A percentile compares a stretch with the other conserved stretches of the same genome.
phyloP scores from a whole-genome alignment of 2,888 invertebrate genomes.

The Myopa testacea region DNA sequence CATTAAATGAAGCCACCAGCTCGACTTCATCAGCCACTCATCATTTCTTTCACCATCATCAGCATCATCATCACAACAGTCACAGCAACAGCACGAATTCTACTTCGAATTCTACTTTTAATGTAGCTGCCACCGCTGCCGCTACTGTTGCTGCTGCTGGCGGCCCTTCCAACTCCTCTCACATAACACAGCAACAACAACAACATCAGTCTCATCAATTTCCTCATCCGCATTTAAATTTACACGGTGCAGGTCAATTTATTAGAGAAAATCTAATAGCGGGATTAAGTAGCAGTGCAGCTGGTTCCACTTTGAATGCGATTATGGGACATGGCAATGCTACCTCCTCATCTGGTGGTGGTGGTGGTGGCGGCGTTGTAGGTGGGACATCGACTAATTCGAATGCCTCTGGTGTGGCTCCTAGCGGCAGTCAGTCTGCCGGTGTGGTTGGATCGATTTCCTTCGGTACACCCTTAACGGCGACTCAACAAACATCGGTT shows the following conservation, averaged over 20 bases:
- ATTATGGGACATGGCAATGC: slow-evolving; percentile 57
- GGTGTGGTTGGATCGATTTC: slow-evolving; percentile 61
- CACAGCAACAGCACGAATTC: slow-evolving; percentile 48
- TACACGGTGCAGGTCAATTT: slow-evolving; percentile 62
- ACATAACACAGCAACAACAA: slow-evolving; percentile 33
- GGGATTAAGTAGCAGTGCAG: slow-evolving; percentile 63
- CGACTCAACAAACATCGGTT: slow-evolving; percentile 44
- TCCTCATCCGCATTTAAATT: slow-evolving; percentile 60
- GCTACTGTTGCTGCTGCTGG: slow-evolving; percentile 38
- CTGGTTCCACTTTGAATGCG: slow-evolving; percentile 64
- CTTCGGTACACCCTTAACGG: slow-evolving; percentile 55
- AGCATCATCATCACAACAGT: slow-evolving; percentile 49
- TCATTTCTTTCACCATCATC: slow-evolving; percentile 54
- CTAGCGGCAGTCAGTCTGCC: slow-evolving; percentile 69
- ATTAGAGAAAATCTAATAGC: slow-evolving; percentile 63
- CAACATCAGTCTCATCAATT: slow-evolving; percentile 49
- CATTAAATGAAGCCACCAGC: slow-evolving; percentile 63
- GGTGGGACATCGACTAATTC: slow-evolving; percentile 46
- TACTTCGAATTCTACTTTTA: slow-evolving; percentile 48
- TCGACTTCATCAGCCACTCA: slow-evolving; percentile 52
- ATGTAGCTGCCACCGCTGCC: slow-evolving; percentile 49
- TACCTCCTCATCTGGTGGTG: slow-evolving; percentile 38
- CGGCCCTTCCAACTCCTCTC: slow-evolving; percentile 20
- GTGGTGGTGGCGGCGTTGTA: slow-evolving; percentile 40
- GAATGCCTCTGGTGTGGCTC: slow-evolving; percentile 60